These are phyloP conservation scores for Perognathus longimembris DNA, from an alignment of 2,113 vertebrate species.

Conservation along the genomic window DNA sequence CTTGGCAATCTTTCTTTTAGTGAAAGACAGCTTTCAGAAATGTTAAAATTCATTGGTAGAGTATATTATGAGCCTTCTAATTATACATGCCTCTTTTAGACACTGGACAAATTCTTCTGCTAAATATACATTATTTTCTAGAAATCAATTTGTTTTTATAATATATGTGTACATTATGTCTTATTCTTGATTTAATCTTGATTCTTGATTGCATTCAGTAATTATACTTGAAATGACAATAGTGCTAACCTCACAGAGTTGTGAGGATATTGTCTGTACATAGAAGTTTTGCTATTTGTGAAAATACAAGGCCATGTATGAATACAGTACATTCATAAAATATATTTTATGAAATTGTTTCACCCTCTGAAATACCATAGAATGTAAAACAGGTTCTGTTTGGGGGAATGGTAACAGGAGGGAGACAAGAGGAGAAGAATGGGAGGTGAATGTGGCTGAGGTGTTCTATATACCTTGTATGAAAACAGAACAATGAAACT, in stretches of 20 bases:
- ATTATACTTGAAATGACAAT: background rate
- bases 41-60: conserved; percentile 9
- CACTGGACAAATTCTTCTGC: background rate
- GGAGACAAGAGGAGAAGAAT: too few relatives aligned
- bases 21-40: conserved; percentile 50
- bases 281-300: background rate
- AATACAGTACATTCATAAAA: background rate
- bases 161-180: background rate
- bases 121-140: conserved; percentile 28
- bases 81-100: background rate
- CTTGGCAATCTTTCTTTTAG: conserved; percentile 6
- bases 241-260: background rate
- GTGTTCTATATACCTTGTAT: too few relatives aligned
- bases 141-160: background rate
- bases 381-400: too few relatives aligned
- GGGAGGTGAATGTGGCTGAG: too few relatives aligned
- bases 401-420: too few relatives aligned
- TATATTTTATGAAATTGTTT: conserved; percentile 53
- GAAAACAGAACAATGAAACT: too few relatives aligned
- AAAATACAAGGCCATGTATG: background rate
- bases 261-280: background rate
- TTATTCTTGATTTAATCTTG: background rate
- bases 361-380: background rate
- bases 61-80: background rate
- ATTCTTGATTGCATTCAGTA: background rate